Evolutionary conservation across 53 echinoderm and acorn worm genomes (phyloP).

Genomic region (Paracentrotus lividus): DNA sequence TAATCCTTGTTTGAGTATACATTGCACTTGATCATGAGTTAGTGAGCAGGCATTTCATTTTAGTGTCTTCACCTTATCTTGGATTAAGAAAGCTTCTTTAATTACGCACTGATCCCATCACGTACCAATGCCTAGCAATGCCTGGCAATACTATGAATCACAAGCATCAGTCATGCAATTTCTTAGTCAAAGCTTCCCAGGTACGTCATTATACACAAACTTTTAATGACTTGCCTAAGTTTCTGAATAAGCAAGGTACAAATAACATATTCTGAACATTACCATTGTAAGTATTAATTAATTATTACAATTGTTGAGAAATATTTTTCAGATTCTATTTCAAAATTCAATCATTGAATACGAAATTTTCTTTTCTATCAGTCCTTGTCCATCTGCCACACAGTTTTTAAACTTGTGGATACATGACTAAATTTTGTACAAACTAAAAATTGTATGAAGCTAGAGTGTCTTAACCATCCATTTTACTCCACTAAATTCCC

Average conservation of each 20-base stretch:
- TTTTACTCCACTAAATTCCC: background rate
- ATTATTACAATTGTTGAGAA: too few relatives aligned
- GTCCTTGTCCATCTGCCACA: background rate
- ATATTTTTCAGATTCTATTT: too few relatives aligned
- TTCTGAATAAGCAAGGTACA: background rate
- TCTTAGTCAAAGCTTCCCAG: slow-evolving; percentile 22
- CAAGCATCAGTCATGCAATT: slow-evolving; percentile 1
- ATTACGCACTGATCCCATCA: slow-evolving; percentile 30
- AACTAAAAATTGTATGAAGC: background rate
- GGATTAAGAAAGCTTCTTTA: slow-evolving; percentile 50
- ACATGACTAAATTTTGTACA: background rate
- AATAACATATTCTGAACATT: background rate
- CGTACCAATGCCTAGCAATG: too few relatives aligned
- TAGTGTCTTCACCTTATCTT: slow-evolving; percentile 40
- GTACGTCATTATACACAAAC: slow-evolving; percentile 16
- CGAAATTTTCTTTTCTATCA: background rate
- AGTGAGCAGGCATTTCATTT: slow-evolving; percentile 42
- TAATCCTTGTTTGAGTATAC: slow-evolving; percentile 8
- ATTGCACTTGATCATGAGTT: slow-evolving; percentile 35
- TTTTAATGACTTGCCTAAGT: background rate
- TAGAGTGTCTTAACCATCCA: background rate
- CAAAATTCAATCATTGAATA: background rate
- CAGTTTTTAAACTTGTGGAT: background rate
- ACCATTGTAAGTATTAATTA: too few relatives aligned
- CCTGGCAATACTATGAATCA: slow-evolving; percentile 21